Evolutionary conservation across 2,113 vertebrate species (phyloP).

Genomic region (Puma concolor): DNA sequence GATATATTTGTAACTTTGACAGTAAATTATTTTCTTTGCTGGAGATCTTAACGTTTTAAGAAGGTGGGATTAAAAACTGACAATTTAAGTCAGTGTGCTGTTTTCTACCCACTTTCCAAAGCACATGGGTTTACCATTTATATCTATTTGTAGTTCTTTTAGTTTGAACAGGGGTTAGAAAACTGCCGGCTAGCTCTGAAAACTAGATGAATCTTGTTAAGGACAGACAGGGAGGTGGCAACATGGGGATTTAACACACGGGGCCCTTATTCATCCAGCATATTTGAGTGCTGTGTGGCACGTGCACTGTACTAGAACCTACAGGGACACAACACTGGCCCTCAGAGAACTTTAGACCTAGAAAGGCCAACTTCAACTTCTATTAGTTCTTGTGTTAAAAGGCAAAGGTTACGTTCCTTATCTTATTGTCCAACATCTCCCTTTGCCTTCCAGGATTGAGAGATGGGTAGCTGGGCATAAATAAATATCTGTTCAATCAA

Average conservation of each 20-base stretch:
- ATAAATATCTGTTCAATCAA: slow-evolving; percentile 48
- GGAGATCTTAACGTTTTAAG: neutral
- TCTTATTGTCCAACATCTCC: neutral
- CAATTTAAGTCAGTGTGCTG: neutral
- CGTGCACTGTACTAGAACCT: neutral
- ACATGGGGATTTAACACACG: fast-evolving
- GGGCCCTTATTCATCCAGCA: neutral
- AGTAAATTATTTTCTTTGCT: slow-evolving; percentile 16
- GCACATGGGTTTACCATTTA: neutral
- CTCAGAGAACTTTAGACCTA: neutral
- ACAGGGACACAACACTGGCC: neutral
- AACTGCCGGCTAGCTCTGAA: neutral
- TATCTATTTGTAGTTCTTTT: neutral
- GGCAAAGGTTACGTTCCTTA: neutral
- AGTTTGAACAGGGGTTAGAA: neutral
- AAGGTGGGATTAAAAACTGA: neutral
- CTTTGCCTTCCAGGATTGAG: neutral
- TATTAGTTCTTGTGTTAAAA: neutral
- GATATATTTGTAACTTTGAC: neutral
- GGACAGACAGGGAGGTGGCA: neutral
- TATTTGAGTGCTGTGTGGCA: fast-evolving
- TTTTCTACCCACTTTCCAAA: slow-evolving; percentile 33
- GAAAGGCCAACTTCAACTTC: neutral
- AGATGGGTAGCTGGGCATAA: slow-evolving; percentile 26
- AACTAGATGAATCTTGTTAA: neutral